A percentile compares a stretch with the other conserved stretches of the same genome.
These are phyloP conservation scores for Pseudomyrmex concolor DNA, from an alignment of 1,140 invertebrate species.

Conservation along the genomic window DNA sequence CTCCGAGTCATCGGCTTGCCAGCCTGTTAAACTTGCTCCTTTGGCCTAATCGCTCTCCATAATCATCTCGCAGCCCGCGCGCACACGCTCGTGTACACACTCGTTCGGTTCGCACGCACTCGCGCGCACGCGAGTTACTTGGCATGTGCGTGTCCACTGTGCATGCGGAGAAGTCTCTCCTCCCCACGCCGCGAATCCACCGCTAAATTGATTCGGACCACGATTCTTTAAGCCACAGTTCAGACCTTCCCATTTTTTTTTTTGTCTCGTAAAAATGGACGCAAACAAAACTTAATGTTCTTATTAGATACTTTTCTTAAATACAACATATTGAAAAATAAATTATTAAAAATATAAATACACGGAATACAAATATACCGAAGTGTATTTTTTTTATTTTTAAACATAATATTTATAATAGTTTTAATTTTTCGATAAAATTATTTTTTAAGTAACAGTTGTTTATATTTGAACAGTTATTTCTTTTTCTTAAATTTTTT, in stretches of 20 bases:
- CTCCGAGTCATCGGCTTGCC: conserved; percentile 83
- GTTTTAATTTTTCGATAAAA: too few species aligned
- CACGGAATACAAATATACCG: not conserved
- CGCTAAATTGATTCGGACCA: conserved; percentile 74
- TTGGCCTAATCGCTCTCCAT: conserved; percentile 78
- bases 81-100: conserved; percentile 7
- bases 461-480: not conserved
- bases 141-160: conserved; percentile 18
- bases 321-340: too few species aligned
- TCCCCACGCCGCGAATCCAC: conserved; percentile 58
- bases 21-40: conserved; percentile 82
- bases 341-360: not conserved
- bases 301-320: too few species aligned
- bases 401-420: too few species aligned
- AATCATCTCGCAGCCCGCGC: conserved; percentile 67
- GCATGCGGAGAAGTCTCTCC: not conserved
- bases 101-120: conserved; percentile 26
- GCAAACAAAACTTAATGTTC: not conserved
- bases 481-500: not conserved
- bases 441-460: too few species aligned
- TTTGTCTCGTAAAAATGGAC: not conserved
- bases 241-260: not conserved
- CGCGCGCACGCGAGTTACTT: conserved; percentile 41
- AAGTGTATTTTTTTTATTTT: too few species aligned
- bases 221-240: conserved; percentile 45